Evolutionary conservation across 2,113 vertebrate genomes (phyloP), one percentile per base, ranked within the genome.

Genomic region (Archocentrus centrarchus): DNA sequence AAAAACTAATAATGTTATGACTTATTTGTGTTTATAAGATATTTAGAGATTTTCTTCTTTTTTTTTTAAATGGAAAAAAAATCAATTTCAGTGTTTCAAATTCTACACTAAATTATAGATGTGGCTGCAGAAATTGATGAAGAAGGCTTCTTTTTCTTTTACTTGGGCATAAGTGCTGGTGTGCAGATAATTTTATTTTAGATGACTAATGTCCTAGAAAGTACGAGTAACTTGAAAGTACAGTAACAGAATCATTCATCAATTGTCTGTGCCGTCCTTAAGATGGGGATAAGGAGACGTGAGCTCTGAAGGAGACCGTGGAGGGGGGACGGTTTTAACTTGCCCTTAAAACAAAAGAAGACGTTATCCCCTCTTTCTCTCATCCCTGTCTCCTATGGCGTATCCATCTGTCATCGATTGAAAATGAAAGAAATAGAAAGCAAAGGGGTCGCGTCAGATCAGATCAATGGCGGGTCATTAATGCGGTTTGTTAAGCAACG

Each of bases 271-370:
- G 41, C 85, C 55, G 13, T 75, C 61, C 83, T 91, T 92, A 89
- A 91, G 88, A 86, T 53, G 37, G 47, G 89, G 88, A 93, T 90
- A 83, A 91, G 84, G 82, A 84, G 80, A 88, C 60, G 4, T 14
- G 50, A 82, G 78, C 78, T 83, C 79, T 92, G 93, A 93, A 92
- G 92, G 90, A 92, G 93, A 93, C 87, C 77, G 82, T 79, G 88
- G 53, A 81, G 90, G 87, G 44, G 89, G 91, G 87, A 60, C 82
- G 93, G 94, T 95, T 95, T 95, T 85, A 94, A 95, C 94, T 94
- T 86, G 93, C 95, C 93, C 94, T 96, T 95, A 96, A 96, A 95
- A 95, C 92, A 94, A 95, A 95, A 94, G 94, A 91, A 94, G 91
- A 95, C 89, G 47, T 96, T 94, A 96, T 95, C 95, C 95, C 91